Conservation (phyloP, 2,797 vertebrate genomes). For the Oreochromis grahami region DNA sequence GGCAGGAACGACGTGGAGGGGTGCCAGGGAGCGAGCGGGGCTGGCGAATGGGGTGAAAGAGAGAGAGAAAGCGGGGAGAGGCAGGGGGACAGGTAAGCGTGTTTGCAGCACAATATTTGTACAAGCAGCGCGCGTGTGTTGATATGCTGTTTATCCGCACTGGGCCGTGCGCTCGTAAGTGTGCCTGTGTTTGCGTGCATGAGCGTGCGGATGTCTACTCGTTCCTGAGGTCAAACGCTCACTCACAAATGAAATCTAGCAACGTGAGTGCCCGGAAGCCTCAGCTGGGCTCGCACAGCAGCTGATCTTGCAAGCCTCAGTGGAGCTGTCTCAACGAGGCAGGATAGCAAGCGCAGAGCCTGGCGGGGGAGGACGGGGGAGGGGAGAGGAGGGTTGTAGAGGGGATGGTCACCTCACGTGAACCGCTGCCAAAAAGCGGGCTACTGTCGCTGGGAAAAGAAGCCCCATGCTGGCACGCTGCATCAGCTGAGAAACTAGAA, state of each 20-base stretch:
- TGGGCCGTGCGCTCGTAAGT: conserved; percentile 21
- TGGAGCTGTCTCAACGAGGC: conserved; percentile 79
- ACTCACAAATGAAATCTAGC: conserved; percentile 76
- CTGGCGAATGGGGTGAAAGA: background rate
- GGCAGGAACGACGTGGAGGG: conserved; percentile 45
- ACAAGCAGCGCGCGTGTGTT: conserved; percentile 15
- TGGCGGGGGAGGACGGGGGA: conserved; percentile 36
- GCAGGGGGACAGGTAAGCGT: conserved; percentile 27
- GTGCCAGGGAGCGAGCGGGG: conserved; percentile 22
- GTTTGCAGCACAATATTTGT: background rate
- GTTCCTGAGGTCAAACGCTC: conserved; percentile 74
- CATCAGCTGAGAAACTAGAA: conserved; percentile 65
- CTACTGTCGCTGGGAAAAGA: conserved; percentile 44
- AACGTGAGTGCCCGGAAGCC: conserved; percentile 70
- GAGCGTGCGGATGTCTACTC: conserved; percentile 52
- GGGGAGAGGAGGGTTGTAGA: background rate
- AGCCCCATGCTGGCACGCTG: conserved; percentile 36
- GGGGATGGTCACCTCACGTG: conserved; percentile 67
- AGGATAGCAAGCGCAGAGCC: conserved; percentile 61
- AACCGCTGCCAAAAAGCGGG: conserved; percentile 58
- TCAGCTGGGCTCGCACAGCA: conserved; percentile 74
- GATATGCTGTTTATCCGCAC: conserved; percentile 33
- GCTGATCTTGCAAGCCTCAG: conserved; percentile 81
- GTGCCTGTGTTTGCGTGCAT: conserved; percentile 37
- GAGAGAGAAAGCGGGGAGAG: background rate